A percentile compares a stretch with the other conserved stretches of the same genome.
Evolutionary conservation across 2,888 invertebrate species (phyloP).

Genomic region (Oasisia sp.): DNA sequence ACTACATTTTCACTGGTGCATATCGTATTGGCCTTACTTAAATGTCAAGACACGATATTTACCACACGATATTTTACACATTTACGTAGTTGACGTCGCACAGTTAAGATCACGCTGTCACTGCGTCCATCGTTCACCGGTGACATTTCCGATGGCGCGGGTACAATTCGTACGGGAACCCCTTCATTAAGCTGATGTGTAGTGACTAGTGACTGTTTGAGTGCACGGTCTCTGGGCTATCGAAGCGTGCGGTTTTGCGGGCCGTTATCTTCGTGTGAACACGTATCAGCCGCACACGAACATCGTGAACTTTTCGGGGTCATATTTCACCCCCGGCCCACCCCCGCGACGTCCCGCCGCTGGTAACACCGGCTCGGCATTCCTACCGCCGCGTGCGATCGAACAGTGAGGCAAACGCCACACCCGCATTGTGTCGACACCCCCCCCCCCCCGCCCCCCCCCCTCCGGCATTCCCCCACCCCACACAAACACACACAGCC

Average conservation of each 20-base stretch:
- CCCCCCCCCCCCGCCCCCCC: not conserved
- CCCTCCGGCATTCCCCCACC: not conserved
- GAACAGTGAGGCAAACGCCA: not conserved
- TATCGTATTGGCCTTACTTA: no score
- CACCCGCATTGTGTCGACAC: not conserved
- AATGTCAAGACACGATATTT: not conserved
- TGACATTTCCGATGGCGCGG: not conserved
- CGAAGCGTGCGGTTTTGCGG: conserved; percentile 1
- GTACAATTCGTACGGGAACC: not conserved
- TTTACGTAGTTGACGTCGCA: not conserved
- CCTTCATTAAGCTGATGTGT: no score
- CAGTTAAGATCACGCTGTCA: not conserved
- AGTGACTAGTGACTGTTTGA: not conserved
- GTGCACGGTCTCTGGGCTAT: not conserved
- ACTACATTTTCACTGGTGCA: no score
- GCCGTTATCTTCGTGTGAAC: not conserved
- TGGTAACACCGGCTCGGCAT: not conserved
- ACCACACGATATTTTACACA: not conserved
- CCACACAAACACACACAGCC: not conserved
- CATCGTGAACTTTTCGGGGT: not conserved
- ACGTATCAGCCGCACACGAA: not conserved
- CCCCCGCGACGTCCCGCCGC: not conserved
- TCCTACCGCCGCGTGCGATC: not conserved
- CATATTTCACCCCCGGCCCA: not conserved
- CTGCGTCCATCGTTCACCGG: not conserved